Percentiles rank a stretch among this genome's conserved stretches.
Evolutionary conservation across 1,140 invertebrate genomes (phyloP).

Genomic region (Drosophila ananassae): DNA sequence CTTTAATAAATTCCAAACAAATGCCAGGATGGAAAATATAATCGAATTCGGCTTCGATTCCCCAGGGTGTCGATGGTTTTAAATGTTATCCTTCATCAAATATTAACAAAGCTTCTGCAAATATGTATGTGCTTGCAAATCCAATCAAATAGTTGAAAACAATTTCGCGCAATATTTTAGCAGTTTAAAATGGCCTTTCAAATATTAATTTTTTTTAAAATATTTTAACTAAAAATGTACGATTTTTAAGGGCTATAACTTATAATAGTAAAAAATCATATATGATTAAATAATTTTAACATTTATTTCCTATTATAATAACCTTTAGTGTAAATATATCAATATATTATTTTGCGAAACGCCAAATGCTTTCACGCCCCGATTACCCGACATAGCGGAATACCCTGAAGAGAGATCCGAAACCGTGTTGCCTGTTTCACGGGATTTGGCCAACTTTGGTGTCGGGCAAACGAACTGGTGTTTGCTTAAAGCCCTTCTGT

Average conservation of each 20-base stretch:
- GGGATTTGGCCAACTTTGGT: constrained; percentile 19
- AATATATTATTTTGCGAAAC: constrained; percentile 8
- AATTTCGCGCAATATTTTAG: neutral
- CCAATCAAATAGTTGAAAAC: neutral
- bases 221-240: neutral
- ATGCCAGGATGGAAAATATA: constrained; percentile 3
- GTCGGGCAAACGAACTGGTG: constrained; percentile 9
- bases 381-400: constrained; percentile 13
- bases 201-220: constrained; percentile 2
- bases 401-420: constrained; percentile 13
- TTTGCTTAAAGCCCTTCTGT: constrained; percentile 20
- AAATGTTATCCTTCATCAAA: constrained; percentile 52
- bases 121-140: constrained; percentile 10
- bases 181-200: neutral
- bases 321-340: constrained; percentile 1
- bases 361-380: constrained; percentile 29
- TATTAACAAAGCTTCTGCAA: constrained; percentile 50
- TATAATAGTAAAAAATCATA: too few species aligned
- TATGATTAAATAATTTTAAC: too few species aligned
- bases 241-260: too few species aligned
- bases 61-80: constrained; percentile 35
- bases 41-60: constrained; percentile 15
- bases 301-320: neutral
- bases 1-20: constrained; percentile 20
- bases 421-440: neutral